Base-by-base conservation (phyloP, 2,888 invertebrate genomes). In the Cyclophora punctaria region DNA sequence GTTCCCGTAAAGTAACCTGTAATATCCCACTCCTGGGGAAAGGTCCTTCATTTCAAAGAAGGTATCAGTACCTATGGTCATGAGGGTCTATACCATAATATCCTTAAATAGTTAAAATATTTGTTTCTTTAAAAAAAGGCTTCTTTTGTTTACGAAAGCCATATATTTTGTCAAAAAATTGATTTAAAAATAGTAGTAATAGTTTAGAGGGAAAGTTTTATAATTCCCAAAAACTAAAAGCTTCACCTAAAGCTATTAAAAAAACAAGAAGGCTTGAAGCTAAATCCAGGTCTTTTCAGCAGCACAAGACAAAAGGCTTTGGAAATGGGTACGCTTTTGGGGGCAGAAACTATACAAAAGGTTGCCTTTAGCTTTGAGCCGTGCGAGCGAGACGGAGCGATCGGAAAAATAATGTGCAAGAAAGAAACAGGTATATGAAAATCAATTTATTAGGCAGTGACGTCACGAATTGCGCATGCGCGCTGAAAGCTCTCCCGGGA, bases 401-500 rank as follows among this genome's bases (percentile, higher is more conserved):
- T 80, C 48, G 59, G 42, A 52, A 52, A 55, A 7, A 7, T 5
- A 20, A 0, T 2, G 33, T 3, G 73, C 7, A 20, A 5, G 73
- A 85, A 50, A 48, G 75, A 68, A 85, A 78, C 59, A 66, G 78
- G 62, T 58, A 68, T 73, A 71, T 85, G 83, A 89, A 88, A 89
- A 89, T 89, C 89, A 89, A 89, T 89, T 89, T 89, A 89, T 89
- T 86, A 87, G 82, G 73, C 69, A 63, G 88, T 89, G 89, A 89
- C 89, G 89, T 89, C 88, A 88, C 83, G 66, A 34, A 46, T 49
- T 68, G 76, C 88, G 88, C 89, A 78, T 64, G 88, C 89, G 89
- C 75, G 62, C 48, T 71, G 55, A 61, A 59, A 48, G 55, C 60
- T 62, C 62, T 73, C 88, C 86, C 85, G 83, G 86, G 78, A 67